Evolutionary conservation across 2,797 vertebrate species (phyloP).

Genomic region (Halcyon smyrnensis): DNA sequence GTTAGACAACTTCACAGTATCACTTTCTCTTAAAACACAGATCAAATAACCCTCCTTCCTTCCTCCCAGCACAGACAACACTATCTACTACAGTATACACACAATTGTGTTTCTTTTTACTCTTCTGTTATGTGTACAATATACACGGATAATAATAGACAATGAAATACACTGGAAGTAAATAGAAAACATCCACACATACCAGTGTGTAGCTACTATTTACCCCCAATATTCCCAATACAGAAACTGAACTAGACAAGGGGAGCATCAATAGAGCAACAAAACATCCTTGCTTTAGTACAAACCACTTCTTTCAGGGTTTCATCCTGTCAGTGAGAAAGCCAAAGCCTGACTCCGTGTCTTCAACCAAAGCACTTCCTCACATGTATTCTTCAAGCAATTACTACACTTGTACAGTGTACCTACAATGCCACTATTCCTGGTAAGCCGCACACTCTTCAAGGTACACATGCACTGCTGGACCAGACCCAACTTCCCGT

Average conservation of each 20-base stretch:
- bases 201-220: background rate
- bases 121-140: background rate
- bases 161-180: background rate
- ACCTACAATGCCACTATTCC: background rate
- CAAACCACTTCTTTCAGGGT: background rate
- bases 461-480: background rate
- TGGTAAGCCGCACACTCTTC: background rate
- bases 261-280: background rate
- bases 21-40: constrained; percentile 41
- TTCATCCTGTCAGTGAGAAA: background rate
- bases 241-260: background rate
- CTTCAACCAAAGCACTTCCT: constrained; percentile 20
- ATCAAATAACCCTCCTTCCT: constrained; percentile 57
- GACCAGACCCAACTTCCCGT: background rate
- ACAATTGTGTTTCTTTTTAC: constrained; percentile 17
- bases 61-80: constrained; percentile 44
- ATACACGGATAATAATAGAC: background rate
- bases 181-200: background rate
- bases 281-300: background rate
- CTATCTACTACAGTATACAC: background rate
- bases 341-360: background rate
- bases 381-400: background rate
- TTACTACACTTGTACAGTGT: background rate
- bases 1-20: constrained; percentile 55
- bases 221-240: background rate